Base-by-base conservation (phyloP, 2,797 vertebrate species). In the Siniperca undulata region DNA sequence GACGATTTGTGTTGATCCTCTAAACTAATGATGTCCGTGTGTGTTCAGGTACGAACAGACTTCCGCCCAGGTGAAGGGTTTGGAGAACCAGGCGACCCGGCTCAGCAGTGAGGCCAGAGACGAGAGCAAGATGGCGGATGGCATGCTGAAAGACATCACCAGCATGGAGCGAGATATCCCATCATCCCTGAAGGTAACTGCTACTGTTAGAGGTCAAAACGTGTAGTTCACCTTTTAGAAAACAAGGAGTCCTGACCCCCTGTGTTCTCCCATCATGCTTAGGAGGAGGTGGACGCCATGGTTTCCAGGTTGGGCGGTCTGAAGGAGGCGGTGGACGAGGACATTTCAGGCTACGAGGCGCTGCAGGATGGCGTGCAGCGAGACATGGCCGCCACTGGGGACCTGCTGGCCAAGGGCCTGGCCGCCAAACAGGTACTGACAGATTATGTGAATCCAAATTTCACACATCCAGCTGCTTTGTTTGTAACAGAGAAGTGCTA, bases 31-130 rank as follows among this genome's bases (percentile, higher is more conserved):
- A 48, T 1, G 19, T 52, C 20, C 2, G n/a, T 73, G 34, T 81
- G 22, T 62, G 10, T 69, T 68, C 86, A 97, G 96, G 86, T 95
- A 93, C 1, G 92, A 95, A 22, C 46, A 78, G 46, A 80, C 87
- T 7, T 82, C 88, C 0, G 80, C 87, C 10, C 80, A 70, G 70
- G 93, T 94, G 60, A 93, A 92, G 67, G 42, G 64, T 72, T 24
- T 96, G 80, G 93, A 96, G 69, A 87, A 75, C 13, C 91, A 84
- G 78, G 96, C 92, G 0, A 40, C 52, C 79, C 81, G 60, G 10
- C 42, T 95, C 69, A 93, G 88, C 42, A 42, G 52, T 0, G 82
- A 90, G 9, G 95, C 96, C n/a, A 50, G 0, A 59, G 83, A 58
- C 0, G 94, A 96, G 86, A 96, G 90, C 84, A 87, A 55, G 7